These are phyloP conservation scores for Cherax destructor DNA, from an alignment of 1,140 invertebrate genomes.

Conservation along the genomic window DNA sequence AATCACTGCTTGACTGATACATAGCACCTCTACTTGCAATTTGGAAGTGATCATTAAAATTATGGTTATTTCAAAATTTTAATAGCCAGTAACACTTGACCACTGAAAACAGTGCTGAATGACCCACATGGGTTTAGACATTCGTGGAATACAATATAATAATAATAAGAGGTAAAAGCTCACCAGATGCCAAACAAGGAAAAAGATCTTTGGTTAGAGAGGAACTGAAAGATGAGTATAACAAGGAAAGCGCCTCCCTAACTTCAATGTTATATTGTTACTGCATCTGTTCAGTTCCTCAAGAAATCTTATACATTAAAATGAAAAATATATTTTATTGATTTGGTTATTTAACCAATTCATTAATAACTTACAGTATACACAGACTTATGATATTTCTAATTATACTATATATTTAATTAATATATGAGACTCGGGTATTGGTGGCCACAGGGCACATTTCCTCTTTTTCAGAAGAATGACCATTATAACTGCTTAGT, in stretches of 20 bases:
- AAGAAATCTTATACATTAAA: background rate
- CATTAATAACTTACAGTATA: background rate
- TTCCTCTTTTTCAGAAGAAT: too few species aligned
- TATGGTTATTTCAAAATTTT: background rate
- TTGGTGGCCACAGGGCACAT: too few species aligned
- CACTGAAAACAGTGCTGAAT: too few species aligned
- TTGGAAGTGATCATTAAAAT: background rate
- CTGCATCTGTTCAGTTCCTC: background rate
- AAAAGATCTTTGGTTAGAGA: background rate
- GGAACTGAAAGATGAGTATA: constrained; percentile 1
- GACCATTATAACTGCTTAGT: too few species aligned
- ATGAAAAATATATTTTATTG: background rate
- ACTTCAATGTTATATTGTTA: background rate
- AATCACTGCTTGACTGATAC: background rate
- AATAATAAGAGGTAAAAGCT: background rate
- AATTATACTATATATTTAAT: background rate
- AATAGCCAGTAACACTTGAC: too few species aligned
- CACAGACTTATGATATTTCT: background rate
- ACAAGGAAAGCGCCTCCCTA: background rate
- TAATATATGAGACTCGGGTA: background rate
- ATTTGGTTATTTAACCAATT: background rate
- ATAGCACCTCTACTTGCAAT: background rate
- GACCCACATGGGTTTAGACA: too few species aligned
- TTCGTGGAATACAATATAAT: too few species aligned
- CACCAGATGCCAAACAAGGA: background rate